These are phyloP conservation scores for Ips typographus DNA, from an alignment of 1,140 invertebrate species.

Conservation along the genomic window DNA sequence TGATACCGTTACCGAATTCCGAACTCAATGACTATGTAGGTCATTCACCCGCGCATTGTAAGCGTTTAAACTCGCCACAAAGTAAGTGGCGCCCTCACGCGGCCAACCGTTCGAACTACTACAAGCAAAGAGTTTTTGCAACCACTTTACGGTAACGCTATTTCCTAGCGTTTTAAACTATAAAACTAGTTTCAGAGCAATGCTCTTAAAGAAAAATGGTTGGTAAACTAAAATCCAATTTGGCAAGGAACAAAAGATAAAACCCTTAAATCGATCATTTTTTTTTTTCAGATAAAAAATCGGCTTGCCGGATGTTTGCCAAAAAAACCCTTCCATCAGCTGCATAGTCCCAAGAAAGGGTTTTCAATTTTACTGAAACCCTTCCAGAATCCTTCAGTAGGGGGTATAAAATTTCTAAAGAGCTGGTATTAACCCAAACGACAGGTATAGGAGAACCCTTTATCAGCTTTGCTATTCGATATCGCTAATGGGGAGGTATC, in stretches of 20 bases:
- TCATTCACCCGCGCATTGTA: constrained; percentile 33
- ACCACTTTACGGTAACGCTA: too few species aligned
- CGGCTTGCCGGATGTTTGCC: constrained; percentile 10
- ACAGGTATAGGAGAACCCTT: constrained; percentile 25
- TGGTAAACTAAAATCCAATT: too few species aligned
- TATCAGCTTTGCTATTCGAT: not conserved
- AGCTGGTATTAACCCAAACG: constrained; percentile 9
- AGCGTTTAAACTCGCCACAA: not conserved
- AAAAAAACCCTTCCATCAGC: constrained; percentile 16
- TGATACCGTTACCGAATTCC: constrained; percentile 37
- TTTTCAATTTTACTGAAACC: constrained; percentile 33
- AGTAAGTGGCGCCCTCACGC: constrained; percentile 2
- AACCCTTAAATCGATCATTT: too few species aligned
- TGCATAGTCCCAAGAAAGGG: not conserved
- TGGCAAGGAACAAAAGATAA: too few species aligned
- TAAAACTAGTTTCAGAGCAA: too few species aligned
- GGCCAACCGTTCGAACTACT: not conserved
- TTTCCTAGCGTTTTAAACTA: too few species aligned
- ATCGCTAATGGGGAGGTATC: not conserved
- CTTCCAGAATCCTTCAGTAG: constrained; percentile 14
- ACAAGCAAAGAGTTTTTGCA: not conserved
- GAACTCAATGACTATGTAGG: constrained; percentile 24
- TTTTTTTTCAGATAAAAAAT: too few species aligned
- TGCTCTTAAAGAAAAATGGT: too few species aligned
- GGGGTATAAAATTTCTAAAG: constrained; percentile 10